Base-by-base conservation (phyloP, 1,140 invertebrate species). In the Macrosteles quadrilineatus region DNA sequence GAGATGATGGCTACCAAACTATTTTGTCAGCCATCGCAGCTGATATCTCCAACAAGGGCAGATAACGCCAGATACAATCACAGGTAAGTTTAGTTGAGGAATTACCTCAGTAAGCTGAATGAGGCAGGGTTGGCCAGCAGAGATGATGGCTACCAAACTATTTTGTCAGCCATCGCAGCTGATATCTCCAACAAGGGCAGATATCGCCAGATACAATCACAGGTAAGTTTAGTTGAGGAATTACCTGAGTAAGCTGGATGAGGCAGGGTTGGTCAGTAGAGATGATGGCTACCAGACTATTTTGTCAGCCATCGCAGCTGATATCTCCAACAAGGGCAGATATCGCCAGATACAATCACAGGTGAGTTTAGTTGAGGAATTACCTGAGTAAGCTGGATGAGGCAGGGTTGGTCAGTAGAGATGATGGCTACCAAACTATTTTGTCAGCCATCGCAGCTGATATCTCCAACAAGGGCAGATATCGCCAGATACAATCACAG, bases 381-480 rank as follows among this genome's bases (percentile, higher is more conserved):
- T n/a, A n/a, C n/a, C n/a, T n/a, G n/a, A n/a, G n/a, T n/a, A n/a
- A n/a, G n/a, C n/a, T n/a, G n/a, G n/a, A n/a, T n/a, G n/a, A 25
- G n/a, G n/a, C n/a, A n/a, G 17, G n/a, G n/a, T n/a, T n/a, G n/a
- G n/a, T n/a, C 0, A 85, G 85, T 0, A 79, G 83, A 47, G 83
- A 85, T 71, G 87, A 92, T 77, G 87, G 87, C 1, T 93, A 91
- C 79, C 90, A 92, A 77, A 87, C 80, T 23, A 83, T 91, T n/a
- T 76, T 90, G 1, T 88, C 86, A 1, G 85, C 87, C 0, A 86
- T 91, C 64, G 88, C 87, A 2, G 81, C 85, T 45, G 88, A 90
- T 78, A 80, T 90, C 50, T 86, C 86, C 65, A 88, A 89, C 75
- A 88, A 88, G 76, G 84, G 86, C 31, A 87, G 86, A 66, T 88